phyloP scores from a whole-genome alignment of 2,888 invertebrate genomes.

The Dascillus cervinus region DNA sequence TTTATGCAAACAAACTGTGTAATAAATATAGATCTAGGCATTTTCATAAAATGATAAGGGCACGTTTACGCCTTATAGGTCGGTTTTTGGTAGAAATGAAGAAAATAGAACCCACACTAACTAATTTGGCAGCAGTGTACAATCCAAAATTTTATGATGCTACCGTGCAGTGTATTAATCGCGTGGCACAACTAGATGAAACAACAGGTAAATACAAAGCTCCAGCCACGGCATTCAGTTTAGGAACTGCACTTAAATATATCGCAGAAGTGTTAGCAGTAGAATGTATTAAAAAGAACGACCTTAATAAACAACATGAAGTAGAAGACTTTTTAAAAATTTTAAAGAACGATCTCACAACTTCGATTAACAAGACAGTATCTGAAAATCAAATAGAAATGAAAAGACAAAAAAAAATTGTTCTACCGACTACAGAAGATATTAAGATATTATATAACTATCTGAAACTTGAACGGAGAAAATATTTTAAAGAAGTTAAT shows the following conservation, averaged over 20 bases:
- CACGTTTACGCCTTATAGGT: conserved; percentile 8
- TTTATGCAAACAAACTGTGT: conserved; percentile 4
- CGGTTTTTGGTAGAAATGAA: conserved; percentile 7
- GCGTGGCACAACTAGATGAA: conserved; percentile 5
- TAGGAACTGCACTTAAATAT: conserved; percentile 1
- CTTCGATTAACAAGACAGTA: conserved; percentile 8
- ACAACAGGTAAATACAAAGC: conserved; percentile 4
- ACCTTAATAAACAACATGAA: conserved; percentile 5
- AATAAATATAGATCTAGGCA: conserved; percentile 2
- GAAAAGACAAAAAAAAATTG: conserved; percentile 8
- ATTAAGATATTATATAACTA: conserved; percentile 4
- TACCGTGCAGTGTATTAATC: conserved; percentile 7
- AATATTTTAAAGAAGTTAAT: too few relatives aligned
- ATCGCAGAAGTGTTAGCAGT: not conserved
- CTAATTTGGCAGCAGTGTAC: conserved; percentile 5
- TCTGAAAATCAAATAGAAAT: conserved; percentile 7
- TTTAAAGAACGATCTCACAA: conserved; percentile 8
- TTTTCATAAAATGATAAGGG: conserved; percentile 5
- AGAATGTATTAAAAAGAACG: not conserved
- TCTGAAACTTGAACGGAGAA: not conserved
- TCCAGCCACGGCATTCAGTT: conserved; percentile 3
- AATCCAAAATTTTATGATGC: conserved; percentile 2
- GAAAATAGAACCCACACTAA: conserved; percentile 2
- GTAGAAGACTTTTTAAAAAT: conserved; percentile 12
- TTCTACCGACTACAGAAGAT: conserved; percentile 9